Evolutionary conservation across 2,888 invertebrate species (phyloP).

Genomic region (Synanthedon formicaeformis): DNA sequence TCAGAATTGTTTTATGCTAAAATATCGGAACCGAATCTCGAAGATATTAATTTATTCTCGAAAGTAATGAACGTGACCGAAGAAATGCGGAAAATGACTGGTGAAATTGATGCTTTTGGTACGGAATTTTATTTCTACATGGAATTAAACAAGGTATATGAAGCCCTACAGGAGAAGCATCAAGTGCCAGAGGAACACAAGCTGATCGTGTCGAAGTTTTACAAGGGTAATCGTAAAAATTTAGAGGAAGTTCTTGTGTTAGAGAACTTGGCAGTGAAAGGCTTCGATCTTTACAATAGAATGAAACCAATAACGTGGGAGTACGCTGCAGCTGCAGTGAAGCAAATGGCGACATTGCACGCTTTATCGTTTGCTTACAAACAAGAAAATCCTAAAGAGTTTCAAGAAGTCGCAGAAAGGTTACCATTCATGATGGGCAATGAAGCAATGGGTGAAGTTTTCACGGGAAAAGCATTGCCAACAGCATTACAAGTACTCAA

Average conservation of each 20-base stretch:
- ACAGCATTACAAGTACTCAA: background rate
- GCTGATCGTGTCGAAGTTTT: conserved; percentile 12
- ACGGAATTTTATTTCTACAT: conserved; percentile 3
- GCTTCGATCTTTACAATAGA: conserved; percentile 23
- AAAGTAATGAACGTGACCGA: conserved; percentile 34
- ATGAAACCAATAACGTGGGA: conserved; percentile 22
- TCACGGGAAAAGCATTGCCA: background rate
- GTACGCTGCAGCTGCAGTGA: conserved; percentile 18
- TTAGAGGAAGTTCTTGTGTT: conserved; percentile 18
- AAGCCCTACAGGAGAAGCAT: conserved; percentile 8
- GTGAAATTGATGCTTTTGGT: conserved; percentile 7
- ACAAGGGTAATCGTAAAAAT: conserved; percentile 8
- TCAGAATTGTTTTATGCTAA: conserved; percentile 17
- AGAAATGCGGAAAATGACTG: conserved; percentile 17
- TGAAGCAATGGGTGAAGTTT: background rate
- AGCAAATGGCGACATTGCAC: conserved; percentile 29
- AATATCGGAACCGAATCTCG: conserved; percentile 9
- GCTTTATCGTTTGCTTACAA: conserved; percentile 29
- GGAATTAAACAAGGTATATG: background rate
- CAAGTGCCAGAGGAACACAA: conserved; percentile 4
- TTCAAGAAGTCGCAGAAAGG: conserved; percentile 5
- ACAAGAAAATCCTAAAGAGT: conserved; percentile 22
- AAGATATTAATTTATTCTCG: conserved; percentile 25
- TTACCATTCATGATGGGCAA: background rate
- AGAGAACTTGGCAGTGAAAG: conserved; percentile 20